Conservation (phyloP, 2,888 invertebrate species). For the Anorthoa munda region DNA sequence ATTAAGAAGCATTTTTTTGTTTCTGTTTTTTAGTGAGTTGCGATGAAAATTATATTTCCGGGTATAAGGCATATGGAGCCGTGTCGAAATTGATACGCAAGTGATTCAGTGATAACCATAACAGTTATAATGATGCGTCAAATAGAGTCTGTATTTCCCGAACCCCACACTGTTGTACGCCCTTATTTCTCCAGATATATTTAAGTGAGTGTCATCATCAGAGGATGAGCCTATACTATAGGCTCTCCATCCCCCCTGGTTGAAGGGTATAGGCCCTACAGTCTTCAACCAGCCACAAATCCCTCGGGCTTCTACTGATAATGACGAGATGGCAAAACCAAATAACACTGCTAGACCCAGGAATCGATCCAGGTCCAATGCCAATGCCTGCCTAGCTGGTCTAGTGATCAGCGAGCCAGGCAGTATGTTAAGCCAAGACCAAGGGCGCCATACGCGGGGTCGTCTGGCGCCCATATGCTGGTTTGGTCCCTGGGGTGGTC, state of each 20-base stretch:
- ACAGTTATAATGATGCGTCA: neutral
- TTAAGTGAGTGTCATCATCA: too few species aligned
- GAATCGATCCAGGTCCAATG: neutral
- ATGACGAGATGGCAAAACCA: too few species aligned
- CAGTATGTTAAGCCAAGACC: neutral
- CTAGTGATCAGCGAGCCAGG: neutral
- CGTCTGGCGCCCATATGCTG: too few species aligned
- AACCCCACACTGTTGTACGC: neutral
- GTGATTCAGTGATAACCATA: neutral
- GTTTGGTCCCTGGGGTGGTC: too few species aligned
- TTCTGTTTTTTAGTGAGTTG: constrained; percentile 26
- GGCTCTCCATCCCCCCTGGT: too few species aligned
- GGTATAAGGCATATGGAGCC: constrained; percentile 10
- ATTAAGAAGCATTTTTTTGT: constrained; percentile 49
- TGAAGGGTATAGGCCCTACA: too few species aligned
- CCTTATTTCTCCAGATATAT: neutral
- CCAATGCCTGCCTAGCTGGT: neutral
- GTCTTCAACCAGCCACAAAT: too few species aligned
- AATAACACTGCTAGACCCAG: neutral
- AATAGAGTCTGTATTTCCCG: neutral
- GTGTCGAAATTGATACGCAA: constrained; percentile 25
- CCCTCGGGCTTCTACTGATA: too few species aligned
- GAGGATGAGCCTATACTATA: too few species aligned
- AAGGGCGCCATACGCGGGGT: too few species aligned
- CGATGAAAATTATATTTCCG: constrained; percentile 46